Evolutionary conservation across 1,140 invertebrate genomes (phyloP).

Genomic region (Bombus cullumanus): DNA sequence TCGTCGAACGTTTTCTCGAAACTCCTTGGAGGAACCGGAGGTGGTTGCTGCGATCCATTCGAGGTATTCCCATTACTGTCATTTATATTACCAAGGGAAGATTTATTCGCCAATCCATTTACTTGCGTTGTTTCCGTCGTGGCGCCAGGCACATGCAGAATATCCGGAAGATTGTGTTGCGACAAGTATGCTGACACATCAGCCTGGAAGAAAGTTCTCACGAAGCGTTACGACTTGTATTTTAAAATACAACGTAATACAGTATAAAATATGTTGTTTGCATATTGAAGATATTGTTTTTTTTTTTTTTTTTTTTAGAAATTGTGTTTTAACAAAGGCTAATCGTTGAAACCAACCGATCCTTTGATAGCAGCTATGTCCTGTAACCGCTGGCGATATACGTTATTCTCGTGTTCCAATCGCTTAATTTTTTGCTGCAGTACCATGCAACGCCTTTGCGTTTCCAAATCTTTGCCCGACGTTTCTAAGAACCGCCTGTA

Average conservation of each 20-base stretch:
- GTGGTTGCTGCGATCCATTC: constrained; percentile 83
- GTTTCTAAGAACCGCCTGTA: constrained; percentile 93
- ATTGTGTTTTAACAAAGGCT: too few relatives aligned
- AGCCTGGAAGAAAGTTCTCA: constrained; percentile 67
- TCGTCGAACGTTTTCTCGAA: constrained; percentile 84
- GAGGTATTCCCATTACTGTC: constrained; percentile 81
- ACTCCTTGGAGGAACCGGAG: constrained; percentile 87
- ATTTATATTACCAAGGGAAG: constrained; percentile 52
- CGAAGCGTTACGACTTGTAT: background rate
- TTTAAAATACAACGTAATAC: background rate
- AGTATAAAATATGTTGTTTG: background rate
- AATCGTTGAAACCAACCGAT: constrained; percentile 69
- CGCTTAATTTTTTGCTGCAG: constrained; percentile 89
- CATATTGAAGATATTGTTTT: too few relatives aligned
- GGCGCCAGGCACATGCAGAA: constrained; percentile 80
- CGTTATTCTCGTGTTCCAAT: constrained; percentile 88
- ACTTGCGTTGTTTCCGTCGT: constrained; percentile 69
- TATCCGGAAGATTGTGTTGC: constrained; percentile 82
- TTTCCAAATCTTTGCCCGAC: constrained; percentile 89
- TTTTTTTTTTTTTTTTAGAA: too few relatives aligned
- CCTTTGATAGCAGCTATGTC: constrained; percentile 84
- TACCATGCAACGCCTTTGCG: constrained; percentile 87
- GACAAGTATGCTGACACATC: constrained; percentile 82
- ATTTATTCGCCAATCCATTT: constrained; percentile 72
- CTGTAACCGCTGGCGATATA: constrained; percentile 86